Base-by-base conservation (phyloP, 2,113 vertebrate genomes). In the Sinocyclocheilus anshuiensis region DNA sequence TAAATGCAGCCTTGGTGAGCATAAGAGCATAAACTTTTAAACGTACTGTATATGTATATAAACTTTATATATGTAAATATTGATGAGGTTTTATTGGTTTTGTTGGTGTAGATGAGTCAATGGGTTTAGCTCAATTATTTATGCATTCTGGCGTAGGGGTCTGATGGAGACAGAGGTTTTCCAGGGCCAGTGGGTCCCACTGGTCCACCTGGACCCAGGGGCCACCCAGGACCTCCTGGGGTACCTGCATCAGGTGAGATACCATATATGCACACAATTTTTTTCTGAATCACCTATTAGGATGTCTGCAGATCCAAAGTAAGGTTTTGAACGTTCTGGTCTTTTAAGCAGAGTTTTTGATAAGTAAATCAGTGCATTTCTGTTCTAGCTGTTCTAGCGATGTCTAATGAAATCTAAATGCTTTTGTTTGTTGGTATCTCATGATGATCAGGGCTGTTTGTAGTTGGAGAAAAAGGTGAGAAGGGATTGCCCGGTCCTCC, bases 401-500 rank as follows among this genome's bases (percentile, higher is more conserved):
- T 42, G 12, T 75, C 2, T 45, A 5, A 48, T 59, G 7, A 20
- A 57, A 57, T 74, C 22, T 1, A n/a, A 63, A 18, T 75, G 4
- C 5, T 29, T 39, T 7, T 53, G 33, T n/a, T 39, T 71, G 20
- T 76, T 77, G 75, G n/a, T 18, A 4, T 77, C 16, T 77, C 26
- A 33, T 77, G 45, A 85, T 83, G 57, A 86, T 61, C 91, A 99
- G 97, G 96, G 81, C 95, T 96, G 69, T 94, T 96, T 74, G 55
- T 95, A 29, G 93, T 95, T 55, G 98, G 97, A 90, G 97, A 97
- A 95, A 99, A 99, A 90, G 97, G 98, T 36, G 97, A 98, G 84
- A 94, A 94, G 94, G 98, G 98, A 87, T 86, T 93, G 89, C 95
- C 96, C 0, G 98, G 98, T 77, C 94, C 94, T 84, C 94, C 96